Evolutionary conservation across 53 echinoderm and acorn worm species (phyloP).

Genomic region (Paelopatides confundens): DNA sequence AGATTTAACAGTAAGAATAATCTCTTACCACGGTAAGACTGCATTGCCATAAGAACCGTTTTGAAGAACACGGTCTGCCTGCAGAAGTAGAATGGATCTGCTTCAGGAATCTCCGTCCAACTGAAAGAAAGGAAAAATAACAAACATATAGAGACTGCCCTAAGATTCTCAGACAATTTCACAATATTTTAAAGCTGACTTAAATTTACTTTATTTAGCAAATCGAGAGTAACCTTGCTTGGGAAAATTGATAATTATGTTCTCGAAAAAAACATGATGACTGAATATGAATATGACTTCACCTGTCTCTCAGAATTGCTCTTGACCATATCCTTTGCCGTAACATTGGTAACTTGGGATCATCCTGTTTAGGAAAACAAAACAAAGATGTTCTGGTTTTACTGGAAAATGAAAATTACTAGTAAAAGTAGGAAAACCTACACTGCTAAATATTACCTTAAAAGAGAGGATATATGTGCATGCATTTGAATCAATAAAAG

Average conservation of each 20-base stretch:
- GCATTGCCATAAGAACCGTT: conserved; percentile 54
- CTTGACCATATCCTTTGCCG: conserved; percentile 82
- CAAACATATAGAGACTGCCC: neutral
- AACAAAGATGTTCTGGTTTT: no score
- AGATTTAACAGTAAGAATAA: neutral
- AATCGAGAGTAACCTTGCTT: no score
- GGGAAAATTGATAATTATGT: no score
- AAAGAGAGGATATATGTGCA: no score
- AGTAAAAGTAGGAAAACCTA: no score
- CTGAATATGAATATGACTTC: conserved; percentile 28
- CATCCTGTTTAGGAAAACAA: conserved; percentile 51
- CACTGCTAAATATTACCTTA: no score
- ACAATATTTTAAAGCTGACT: no score
- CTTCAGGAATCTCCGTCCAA: conserved; percentile 79
- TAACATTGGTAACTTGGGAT: conserved; percentile 41
- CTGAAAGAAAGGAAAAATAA: conserved; percentile 38
- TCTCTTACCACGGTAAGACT: conserved; percentile 26
- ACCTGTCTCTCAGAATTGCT: conserved; percentile 89
- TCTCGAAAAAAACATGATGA: no score
- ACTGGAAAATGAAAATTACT: no score
- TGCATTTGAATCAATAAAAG: no score
- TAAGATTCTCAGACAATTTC: neutral
- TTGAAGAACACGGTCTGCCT: conserved; percentile 87
- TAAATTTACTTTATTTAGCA: no score
- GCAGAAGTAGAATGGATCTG: conserved; percentile 78